Evolutionary conservation across 1,140 invertebrate species (phyloP).

Genomic region (Zaprionus taronus): DNA sequence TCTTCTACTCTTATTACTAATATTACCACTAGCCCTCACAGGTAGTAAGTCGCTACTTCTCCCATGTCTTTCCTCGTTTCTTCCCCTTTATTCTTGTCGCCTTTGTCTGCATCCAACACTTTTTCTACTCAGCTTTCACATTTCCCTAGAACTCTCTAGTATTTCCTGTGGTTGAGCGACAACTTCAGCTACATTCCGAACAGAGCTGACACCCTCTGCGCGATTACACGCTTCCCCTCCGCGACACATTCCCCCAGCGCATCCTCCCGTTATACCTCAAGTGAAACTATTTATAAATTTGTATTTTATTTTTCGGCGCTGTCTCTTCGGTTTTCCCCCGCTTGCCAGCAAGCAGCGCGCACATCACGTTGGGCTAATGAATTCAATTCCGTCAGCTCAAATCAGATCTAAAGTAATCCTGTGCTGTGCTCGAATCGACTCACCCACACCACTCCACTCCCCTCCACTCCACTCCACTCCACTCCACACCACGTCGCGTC

Average conservation of each 20-base stretch:
- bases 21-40: too few species aligned
- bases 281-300: constrained; percentile 41
- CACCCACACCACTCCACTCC: neutral
- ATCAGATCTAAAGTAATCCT: constrained; percentile 35
- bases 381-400: constrained; percentile 48
- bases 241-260: neutral
- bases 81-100: neutral
- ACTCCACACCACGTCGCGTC: neutral
- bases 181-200: constrained; percentile 4
- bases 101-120: neutral
- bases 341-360: neutral
- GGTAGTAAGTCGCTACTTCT: neutral
- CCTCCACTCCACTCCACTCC: neutral
- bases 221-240: neutral
- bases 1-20: too few species aligned
- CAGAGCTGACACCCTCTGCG: neutral
- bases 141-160: neutral
- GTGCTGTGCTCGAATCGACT: neutral
- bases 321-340: neutral
- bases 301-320: neutral
- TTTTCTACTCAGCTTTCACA: neutral
- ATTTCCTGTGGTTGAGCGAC: constrained; percentile 7
- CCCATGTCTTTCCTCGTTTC: neutral
- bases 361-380: constrained; percentile 28
- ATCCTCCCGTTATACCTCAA: neutral